Base-by-base conservation (phyloP, 2,888 invertebrate species). In the Xanthia icteritia region DNA sequence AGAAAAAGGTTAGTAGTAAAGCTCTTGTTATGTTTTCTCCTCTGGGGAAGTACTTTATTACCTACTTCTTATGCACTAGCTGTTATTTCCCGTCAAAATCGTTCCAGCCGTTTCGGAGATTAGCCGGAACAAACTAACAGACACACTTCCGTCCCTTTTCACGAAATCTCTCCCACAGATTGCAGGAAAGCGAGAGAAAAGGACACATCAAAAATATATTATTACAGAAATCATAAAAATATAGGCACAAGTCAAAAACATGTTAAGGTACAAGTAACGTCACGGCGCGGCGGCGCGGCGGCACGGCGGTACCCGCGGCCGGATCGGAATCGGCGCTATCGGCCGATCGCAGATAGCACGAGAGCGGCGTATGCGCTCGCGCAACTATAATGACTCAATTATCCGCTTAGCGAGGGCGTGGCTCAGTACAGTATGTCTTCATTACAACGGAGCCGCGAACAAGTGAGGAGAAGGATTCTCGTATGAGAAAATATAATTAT, bases 311-410 rank as follows among this genome's bases (percentile, higher is more conserved):
- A 91, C 93, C 93, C 89, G 92, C 87, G 93, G 93, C 92, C 85
- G 90, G 92, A 93, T 92, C 90, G 90, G 77, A 78, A 90, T 92
- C 92, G 92, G 84, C 85, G 84, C 81, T 93, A 93, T 93, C 93
- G 87, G 78, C 89, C 90, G 94, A 95, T 95, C 94, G 89, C 84
- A 92, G 94, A 94, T 94, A 92, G 91, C 88, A 85, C 86, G 89
- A 87, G 89, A 90, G 87, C 87, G 87, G 85, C 80, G 88, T 89
- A 89, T 93, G 95, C 95, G 95, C 95, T 92, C 93, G 94, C 94
- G 95, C 94, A 92, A 89, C 91, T 91, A 93, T 97, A 97, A 97
- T 97, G 96, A 95, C 97, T 97, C 97, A 96, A 97, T 97, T 97
- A 97, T 94, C 95, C 95, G 96, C 94, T 97, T 96, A 96, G 96